Evolutionary conservation across 30 jellyfish, hydroid and myxozoan genomes (phyloP), one percentile per base, ranked within the genome.

Genomic region (Chrysaora quinquecirrha): DNA sequence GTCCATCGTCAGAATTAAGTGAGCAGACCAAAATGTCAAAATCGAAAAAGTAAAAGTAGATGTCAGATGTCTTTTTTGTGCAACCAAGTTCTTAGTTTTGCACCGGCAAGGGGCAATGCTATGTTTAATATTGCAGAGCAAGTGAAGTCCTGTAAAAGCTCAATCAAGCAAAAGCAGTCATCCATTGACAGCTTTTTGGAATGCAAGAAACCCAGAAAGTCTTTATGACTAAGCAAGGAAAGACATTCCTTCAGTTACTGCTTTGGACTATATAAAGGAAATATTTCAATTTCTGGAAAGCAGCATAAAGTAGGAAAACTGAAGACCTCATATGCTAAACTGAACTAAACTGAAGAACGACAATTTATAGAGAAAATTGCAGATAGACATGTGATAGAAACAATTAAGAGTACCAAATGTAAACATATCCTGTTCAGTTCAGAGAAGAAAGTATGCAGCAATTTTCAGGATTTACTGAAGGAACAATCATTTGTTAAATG

Each of bases 371-470:
- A 43, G 58, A 43, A 43, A 43, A 43, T 43, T 43, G 58, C 9
- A 43, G 58, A 43, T 43, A 43, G 58, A 43, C 58, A 43, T 43
- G 58, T 43, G 58, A 43, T 43, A 43, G 58, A 16, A 43, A 43
- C 58, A 43, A 43, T 43, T 43, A 43, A 16, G 58, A 43, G 58
- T 16, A 43, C 58, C 16, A 43, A 16, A 43, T 43, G 58, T 43
- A 43, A 43, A 43, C 58, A 16, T 43, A 43, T 43, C 58, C 58
- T 43, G 16, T 43, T 43, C 16, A 43, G 16, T 43, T 9, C 58
- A 43, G 58, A 43, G 58, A 43, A 43, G 58, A 43, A 43, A 43
- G 58, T 43, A 43, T 43, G 58, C 58, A 43, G 58, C 58, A 43
- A 43, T 43, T 43, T 9, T 43, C 58, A 43, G 16, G 58, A 43